Percentiles rank a stretch among this genome's conserved stretches.
These are phyloP conservation scores for Ormyrus nitidulus DNA, from an alignment of 2,888 invertebrate genomes.

Conservation along the genomic window DNA sequence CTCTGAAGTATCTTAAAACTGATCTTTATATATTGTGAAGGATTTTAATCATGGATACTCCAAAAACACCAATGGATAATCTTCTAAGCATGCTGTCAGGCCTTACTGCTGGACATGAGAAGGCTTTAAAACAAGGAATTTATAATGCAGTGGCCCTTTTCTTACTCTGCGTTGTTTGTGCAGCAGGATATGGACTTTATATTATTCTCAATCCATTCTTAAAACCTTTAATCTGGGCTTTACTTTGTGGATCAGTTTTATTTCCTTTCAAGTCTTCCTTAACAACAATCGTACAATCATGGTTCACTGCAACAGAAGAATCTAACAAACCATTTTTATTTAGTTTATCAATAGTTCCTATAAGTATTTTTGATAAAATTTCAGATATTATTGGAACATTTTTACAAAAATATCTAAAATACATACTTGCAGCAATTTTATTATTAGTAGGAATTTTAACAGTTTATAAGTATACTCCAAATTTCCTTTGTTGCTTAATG, in stretches of 20 bases:
- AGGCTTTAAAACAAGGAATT: slow-evolving; percentile 93
- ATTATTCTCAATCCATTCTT: slow-evolving; percentile 93
- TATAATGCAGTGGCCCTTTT: slow-evolving; percentile 92
- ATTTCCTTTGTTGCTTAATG: slow-evolving; percentile 79
- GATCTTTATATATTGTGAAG: slow-evolving; percentile 8
- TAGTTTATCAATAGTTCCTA: slow-evolving; percentile 81
- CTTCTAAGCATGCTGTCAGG: slow-evolving; percentile 83
- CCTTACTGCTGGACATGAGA: slow-evolving; percentile 87
- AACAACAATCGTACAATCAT: slow-evolving; percentile 84
- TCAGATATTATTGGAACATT: slow-evolving; percentile 86
- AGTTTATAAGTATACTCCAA: slow-evolving; percentile 85
- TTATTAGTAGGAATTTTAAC: slow-evolving; percentile 78
- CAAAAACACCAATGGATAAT: slow-evolving; percentile 80
- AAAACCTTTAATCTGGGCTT: slow-evolving; percentile 95
- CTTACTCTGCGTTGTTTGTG: slow-evolving; percentile 82
- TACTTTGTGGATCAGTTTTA: slow-evolving; percentile 96
- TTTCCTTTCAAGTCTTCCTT: slow-evolving; percentile 94
- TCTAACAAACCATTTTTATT: slow-evolving; percentile 82
- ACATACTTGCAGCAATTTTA: slow-evolving; percentile 76
- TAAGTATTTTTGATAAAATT: slow-evolving; percentile 85
- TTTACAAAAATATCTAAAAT: slow-evolving; percentile 80
- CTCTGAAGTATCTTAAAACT: neutral
- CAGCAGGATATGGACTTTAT: slow-evolving; percentile 87
- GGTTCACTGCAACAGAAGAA: slow-evolving; percentile 85
- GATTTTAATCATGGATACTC: slow-evolving; percentile 73